Conservation (phyloP, 2,113 vertebrate genomes). For the Peromyscus maniculatus region DNA sequence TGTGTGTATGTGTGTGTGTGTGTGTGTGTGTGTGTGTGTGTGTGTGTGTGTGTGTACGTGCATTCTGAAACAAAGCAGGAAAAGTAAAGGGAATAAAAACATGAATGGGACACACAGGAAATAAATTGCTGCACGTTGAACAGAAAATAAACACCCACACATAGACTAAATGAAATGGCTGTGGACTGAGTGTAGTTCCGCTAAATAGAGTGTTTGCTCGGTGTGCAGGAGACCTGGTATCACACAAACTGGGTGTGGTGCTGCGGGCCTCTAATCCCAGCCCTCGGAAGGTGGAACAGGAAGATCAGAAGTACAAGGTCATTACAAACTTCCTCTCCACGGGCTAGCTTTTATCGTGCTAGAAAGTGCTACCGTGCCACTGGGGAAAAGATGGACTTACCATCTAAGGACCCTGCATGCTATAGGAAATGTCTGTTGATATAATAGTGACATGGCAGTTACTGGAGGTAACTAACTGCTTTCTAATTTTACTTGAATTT, state of each 20-base stretch:
- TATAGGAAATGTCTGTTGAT: neutral
- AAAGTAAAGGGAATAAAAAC: neutral
- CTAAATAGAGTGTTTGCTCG: neutral
- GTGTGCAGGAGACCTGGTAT: neutral
- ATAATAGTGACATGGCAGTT: neutral
- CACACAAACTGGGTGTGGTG: neutral
- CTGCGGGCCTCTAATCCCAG: neutral
- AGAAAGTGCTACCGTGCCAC: neutral
- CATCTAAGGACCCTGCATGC: neutral
- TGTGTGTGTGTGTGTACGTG: too few relatives aligned
- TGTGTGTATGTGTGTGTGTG: too few relatives aligned
- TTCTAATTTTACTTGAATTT: neutral
- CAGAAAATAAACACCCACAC: neutral
- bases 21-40: neutral
- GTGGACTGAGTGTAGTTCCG: neutral
- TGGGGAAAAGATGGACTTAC: neutral
- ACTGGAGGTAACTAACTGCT: neutral
- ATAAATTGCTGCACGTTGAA: neutral
- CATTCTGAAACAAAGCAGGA: neutral
- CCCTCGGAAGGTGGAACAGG: neutral
- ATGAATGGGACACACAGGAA: neutral
- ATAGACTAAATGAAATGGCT: neutral
- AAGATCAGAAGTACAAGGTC: neutral
- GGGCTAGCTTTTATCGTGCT: neutral
- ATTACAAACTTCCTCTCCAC: neutral